Conservation (phyloP, 1,140 invertebrate genomes). For the Drosophila cardini region DNA sequence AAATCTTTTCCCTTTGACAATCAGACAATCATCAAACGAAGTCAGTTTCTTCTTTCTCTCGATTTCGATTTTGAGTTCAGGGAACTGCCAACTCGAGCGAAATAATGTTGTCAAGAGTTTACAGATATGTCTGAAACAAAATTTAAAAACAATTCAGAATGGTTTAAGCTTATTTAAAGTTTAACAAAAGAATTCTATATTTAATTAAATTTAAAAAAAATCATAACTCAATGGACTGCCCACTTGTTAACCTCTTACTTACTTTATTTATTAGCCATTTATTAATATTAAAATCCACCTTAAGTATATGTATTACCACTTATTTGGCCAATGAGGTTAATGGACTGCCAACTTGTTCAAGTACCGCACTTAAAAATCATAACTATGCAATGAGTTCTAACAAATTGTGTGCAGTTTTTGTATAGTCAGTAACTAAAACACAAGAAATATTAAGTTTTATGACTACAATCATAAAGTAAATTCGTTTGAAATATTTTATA, state of each 20-base stretch:
- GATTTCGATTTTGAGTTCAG: conserved; percentile 1
- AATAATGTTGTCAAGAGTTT: conserved; percentile 33
- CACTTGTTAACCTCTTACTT: too few relatives aligned
- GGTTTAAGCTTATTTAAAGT: conserved; percentile 3
- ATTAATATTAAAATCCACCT: too few relatives aligned
- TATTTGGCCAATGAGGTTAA: background rate
- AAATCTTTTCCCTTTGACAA: conserved; percentile 39
- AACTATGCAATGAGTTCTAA: background rate
- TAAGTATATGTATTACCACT: background rate
- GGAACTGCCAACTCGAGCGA: conserved; percentile 23
- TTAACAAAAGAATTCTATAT: too few relatives aligned
- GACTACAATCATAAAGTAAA: background rate
- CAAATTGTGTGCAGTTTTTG: background rate
- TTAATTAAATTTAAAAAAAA: too few relatives aligned
- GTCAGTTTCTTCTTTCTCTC: conserved; percentile 12
- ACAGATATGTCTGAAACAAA: conserved; percentile 22
- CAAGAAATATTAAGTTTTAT: conserved; percentile 12
- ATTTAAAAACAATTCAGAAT: conserved; percentile 6
- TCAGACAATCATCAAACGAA: conserved; percentile 38
- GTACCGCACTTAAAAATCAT: background rate
- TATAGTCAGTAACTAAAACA: background rate
- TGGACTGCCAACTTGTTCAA: background rate
- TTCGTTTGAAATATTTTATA: conserved; percentile 17
- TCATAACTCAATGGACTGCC: too few relatives aligned
- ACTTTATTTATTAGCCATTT: too few relatives aligned